A percentile compares a stretch with the other conserved stretches of the same genome.
Conservation (phyloP, 2,888 invertebrate species). For the Rugalucina vietnamica region DNA sequence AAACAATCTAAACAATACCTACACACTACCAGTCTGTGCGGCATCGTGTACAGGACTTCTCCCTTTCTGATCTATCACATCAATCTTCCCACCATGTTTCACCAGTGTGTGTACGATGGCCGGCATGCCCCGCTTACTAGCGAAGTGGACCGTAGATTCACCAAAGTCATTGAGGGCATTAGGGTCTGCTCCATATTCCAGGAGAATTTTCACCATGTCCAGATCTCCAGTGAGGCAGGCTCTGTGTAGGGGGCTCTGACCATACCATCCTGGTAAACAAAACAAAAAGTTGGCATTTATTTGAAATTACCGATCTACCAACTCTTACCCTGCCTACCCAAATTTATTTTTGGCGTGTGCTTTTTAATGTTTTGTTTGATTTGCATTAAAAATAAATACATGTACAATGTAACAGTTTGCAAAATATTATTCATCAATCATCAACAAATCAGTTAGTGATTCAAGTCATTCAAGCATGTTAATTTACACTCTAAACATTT, state of each 20-base stretch:
- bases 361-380: too few species aligned
- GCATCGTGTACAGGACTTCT: slow-evolving; percentile 78
- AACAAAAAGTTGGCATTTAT: too few species aligned
- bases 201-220: slow-evolving; percentile 70
- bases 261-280: slow-evolving; percentile 78
- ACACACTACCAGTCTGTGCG: slow-evolving; percentile 81
- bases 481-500: too few species aligned
- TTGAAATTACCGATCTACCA: too few species aligned
- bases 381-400: too few species aligned
- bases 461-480: too few species aligned
- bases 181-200: slow-evolving; percentile 77
- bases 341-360: too few species aligned
- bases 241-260: slow-evolving; percentile 79
- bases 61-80: slow-evolving; percentile 74
- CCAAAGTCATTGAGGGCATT: slow-evolving; percentile 77
- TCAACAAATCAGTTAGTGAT: too few species aligned
- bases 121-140: slow-evolving; percentile 79
- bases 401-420: too few species aligned
- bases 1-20: slow-evolving; percentile 61
- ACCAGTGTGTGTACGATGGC: slow-evolving; percentile 73
- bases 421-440: too few species aligned
- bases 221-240: slow-evolving; percentile 78
- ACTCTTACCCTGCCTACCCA: too few species aligned
- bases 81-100: slow-evolving; percentile 75
- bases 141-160: slow-evolving; percentile 82